phyloP scores from a whole-genome alignment of 2,113 vertebrate genomes.

The Lota lota region DNA sequence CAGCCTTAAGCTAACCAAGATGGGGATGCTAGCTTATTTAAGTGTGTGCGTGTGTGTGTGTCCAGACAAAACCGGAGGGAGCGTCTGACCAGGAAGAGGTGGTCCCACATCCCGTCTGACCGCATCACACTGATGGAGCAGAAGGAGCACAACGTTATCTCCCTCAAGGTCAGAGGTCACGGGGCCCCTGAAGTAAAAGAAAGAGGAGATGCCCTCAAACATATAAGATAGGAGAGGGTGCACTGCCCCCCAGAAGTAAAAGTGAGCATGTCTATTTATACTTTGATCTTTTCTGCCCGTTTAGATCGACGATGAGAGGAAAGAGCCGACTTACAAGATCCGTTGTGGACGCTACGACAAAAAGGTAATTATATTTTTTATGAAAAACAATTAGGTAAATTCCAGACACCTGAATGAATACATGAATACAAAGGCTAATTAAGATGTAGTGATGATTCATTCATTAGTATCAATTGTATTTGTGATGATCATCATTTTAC shows the following conservation, averaged over 20 bases:
- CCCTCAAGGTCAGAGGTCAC: constrained; percentile 80
- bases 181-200: too few species aligned
- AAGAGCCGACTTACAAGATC: constrained; percentile 73
- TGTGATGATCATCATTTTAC: too few species aligned
- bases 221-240: too few species aligned
- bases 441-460: too few species aligned
- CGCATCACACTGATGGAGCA: constrained; percentile 81
- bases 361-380: constrained; percentile 73
- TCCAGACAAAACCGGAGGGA: constrained; percentile 83
- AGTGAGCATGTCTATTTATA: background rate
- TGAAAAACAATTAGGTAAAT: too few species aligned
- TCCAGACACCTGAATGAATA: background rate
- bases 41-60: too few species aligned
- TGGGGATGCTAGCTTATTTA: too few species aligned
- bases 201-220: too few species aligned
- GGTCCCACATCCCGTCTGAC: constrained; percentile 85
- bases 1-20: too few species aligned
- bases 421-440: too few species aligned
- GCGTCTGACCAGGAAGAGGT: constrained; percentile 76
- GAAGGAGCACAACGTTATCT: constrained; percentile 77
- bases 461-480: too few species aligned
- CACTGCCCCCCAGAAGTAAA: too few species aligned
- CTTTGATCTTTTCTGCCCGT: background rate
- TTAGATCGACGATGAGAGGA: constrained; percentile 91
- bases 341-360: constrained; percentile 88